Evolutionary conservation across 2,797 vertebrate species (phyloP), one percentile per base, ranked within the genome.

Genomic region (Sebastes jordani): DNA sequence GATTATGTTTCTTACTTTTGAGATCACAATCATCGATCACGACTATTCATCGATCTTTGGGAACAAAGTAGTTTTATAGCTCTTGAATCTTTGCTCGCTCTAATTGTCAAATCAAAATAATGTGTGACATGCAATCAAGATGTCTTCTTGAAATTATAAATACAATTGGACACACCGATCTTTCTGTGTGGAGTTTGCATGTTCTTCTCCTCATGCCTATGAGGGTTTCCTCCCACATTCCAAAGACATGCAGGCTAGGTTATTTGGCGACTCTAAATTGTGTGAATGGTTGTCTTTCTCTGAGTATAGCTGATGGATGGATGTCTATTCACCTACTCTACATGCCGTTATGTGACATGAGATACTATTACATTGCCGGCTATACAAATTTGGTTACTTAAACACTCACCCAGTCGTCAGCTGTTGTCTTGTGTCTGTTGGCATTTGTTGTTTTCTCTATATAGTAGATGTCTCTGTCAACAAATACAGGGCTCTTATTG

Each of bases 1-100:
- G 72, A 82, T 89, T 78, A 74, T 88, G 71, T 84, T 80, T 74
- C 23, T 68, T 1, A 71, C 22, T 71, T 81, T 60, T 65, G 7
- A 82, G 18, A 69, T 71, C 23, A 71, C 20, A 7, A 18, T 67
- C 0, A 54, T 42, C 55, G 36, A 2, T 27, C 11, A 5, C 3
- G 7, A 75, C 7, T 62, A 16, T 30, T 49, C 10, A 25, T n/a
- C 9, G 2, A 42, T 61, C 42, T 72, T 78, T 55, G 54, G 52
- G 22, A 76, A 6, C 8, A 56, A 6, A 72, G 3, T 70, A 18
- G 10, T 23, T 64, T 42, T n/a, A 13, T 42, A 61, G 4, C 5
- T 72, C 9, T 42, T 76, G 1, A 16, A 10, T 0, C 14, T 10
- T n/a, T 13, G 4, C 23, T 55, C 34, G 6, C 14, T 38, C 6